Evolutionary conservation across 2,888 invertebrate species (phyloP).

Genomic region (Agapostemon virescens): DNA sequence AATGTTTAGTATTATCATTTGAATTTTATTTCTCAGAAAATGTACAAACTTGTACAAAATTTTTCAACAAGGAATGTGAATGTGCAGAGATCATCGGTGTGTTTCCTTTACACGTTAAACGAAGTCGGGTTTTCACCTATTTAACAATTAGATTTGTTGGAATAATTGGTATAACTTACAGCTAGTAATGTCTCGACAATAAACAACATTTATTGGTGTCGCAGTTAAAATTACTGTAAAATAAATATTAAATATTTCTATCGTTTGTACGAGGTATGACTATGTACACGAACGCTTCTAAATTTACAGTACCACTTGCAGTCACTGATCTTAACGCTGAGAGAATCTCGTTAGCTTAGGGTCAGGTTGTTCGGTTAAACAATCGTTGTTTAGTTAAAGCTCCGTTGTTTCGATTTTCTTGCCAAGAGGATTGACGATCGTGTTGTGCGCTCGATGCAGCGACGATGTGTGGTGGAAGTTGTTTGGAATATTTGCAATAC

Average conservation of each 20-base stretch:
- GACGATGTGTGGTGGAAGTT: slow-evolving; percentile 75
- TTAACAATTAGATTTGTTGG: slow-evolving; percentile 15
- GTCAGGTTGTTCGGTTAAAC: no score
- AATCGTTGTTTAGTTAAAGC: slow-evolving; percentile 56
- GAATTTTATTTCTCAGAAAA: slow-evolving; percentile 50
- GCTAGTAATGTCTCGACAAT: slow-evolving; percentile 17
- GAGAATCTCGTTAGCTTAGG: slow-evolving; percentile 3
- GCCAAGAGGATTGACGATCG: slow-evolving; percentile 75
- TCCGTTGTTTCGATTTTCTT: slow-evolving; percentile 79
- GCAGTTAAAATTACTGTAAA: slow-evolving; percentile 18
- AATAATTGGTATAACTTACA: neutral
- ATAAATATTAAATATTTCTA: slow-evolving; percentile 48
- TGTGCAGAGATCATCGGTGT: slow-evolving; percentile 47
- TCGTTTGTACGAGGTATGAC: slow-evolving; percentile 33
- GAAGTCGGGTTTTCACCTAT: neutral
- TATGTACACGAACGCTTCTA: slow-evolving; percentile 51
- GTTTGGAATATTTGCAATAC: slow-evolving; percentile 77
- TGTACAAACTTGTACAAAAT: slow-evolving; percentile 59
- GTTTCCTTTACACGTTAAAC: neutral
- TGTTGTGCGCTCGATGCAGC: slow-evolving; percentile 70
- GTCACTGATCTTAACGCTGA: neutral
- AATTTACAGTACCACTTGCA: slow-evolving; percentile 26
- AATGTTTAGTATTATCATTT: slow-evolving; percentile 3
- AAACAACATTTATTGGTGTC: slow-evolving; percentile 26
- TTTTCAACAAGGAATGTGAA: slow-evolving; percentile 38